Conservation (phyloP, 1,140 invertebrate genomes). For the Paralvinella palmiformis region DNA sequence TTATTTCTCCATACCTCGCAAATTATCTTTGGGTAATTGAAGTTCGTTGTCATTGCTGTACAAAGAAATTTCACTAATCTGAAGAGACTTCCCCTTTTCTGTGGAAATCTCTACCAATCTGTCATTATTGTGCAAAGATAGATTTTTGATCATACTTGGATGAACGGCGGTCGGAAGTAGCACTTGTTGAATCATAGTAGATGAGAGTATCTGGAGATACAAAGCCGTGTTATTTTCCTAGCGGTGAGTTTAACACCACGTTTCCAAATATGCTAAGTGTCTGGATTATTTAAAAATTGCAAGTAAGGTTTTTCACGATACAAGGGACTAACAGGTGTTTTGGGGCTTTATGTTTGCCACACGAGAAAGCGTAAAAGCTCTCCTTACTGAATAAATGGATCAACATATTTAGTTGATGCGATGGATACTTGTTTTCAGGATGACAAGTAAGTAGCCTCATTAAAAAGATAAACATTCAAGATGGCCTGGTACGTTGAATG, state of each 20-base stretch:
- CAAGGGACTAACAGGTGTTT: background rate
- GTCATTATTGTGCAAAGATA: constrained; percentile 33
- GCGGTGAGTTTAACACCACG: background rate
- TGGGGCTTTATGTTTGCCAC: background rate
- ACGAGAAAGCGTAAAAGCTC: too few relatives aligned
- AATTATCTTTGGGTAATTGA: too few relatives aligned
- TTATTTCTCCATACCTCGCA: too few relatives aligned
- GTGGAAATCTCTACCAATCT: constrained; percentile 27
- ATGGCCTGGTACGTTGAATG: background rate
- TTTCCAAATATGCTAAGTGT: background rate
- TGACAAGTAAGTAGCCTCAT: background rate
- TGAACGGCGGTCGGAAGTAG: constrained; percentile 12
- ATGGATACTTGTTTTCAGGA: background rate
- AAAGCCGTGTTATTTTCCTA: constrained; percentile 20
- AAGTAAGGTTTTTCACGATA: background rate
- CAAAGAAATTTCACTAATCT: constrained; percentile 32
- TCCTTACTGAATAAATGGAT: constrained; percentile 1
- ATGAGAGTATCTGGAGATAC: constrained; percentile 15
- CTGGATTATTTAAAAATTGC: background rate
- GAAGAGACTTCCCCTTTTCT: constrained; percentile 28
- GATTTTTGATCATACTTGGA: constrained; percentile 18
- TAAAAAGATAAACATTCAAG: background rate
- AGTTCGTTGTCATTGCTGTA: too few relatives aligned
- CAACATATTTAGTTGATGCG: background rate
- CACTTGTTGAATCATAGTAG: background rate